Conservation (phyloP, 1,140 invertebrate genomes). For the Holcopasites calliopsidis region DNA sequence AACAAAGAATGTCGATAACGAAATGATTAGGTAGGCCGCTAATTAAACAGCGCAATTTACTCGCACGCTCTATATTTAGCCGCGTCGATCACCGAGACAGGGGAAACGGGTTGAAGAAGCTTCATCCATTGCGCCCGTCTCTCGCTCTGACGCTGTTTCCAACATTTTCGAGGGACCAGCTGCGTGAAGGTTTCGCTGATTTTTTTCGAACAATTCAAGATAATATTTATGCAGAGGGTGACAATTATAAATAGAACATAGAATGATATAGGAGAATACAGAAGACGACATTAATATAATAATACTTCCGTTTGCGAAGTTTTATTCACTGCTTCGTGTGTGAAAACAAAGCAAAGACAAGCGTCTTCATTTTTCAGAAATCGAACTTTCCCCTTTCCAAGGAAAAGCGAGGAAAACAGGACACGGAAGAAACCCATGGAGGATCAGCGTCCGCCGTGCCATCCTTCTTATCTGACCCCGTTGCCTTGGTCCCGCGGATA, state of each 20-base stretch:
- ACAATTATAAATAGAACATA: too few relatives aligned
- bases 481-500: slow-evolving; percentile 61
- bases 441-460: background rate
- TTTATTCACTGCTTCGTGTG: too few relatives aligned
- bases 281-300: too few relatives aligned
- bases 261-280: too few relatives aligned
- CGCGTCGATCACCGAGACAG: slow-evolving; percentile 1
- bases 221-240: too few relatives aligned
- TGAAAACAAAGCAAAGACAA: too few relatives aligned
- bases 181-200: too few relatives aligned
- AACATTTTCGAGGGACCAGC: background rate
- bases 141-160: background rate
- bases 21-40: slow-evolving; percentile 66
- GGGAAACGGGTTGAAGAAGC: background rate
- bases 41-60: slow-evolving; percentile 61
- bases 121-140: background rate
- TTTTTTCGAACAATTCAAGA: too few relatives aligned
- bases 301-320: too few relatives aligned
- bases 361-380: too few relatives aligned
- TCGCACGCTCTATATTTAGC: slow-evolving; percentile 57
- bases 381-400: too few relatives aligned
- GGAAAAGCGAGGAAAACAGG: background rate
- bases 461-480: slow-evolving; percentile 43
- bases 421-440: background rate
- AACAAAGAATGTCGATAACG: slow-evolving; percentile 65